A percentile compares a stretch with the other conserved stretches of the same genome.
These are phyloP conservation scores for Ariolimax columbianus DNA, from an alignment of 2,888 invertebrate genomes.

Conservation along the genomic window DNA sequence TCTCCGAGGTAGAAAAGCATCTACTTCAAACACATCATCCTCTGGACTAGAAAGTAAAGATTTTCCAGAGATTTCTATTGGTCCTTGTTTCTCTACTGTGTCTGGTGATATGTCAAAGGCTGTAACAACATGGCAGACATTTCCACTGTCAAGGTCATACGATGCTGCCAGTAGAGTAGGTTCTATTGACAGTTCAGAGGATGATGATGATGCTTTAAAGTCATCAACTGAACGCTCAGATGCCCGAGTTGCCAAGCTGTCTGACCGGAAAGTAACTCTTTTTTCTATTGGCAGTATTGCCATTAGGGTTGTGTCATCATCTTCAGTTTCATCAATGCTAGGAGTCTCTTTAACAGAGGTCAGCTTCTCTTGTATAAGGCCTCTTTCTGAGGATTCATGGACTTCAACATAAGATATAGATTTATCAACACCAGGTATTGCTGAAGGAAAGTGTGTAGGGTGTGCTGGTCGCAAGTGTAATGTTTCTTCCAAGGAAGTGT, in stretches of 20 bases:
- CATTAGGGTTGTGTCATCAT: slow-evolving; percentile 59
- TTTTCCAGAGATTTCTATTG: slow-evolving; percentile 81
- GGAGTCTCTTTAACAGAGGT: slow-evolving; percentile 71
- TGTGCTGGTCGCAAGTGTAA: slow-evolving; percentile 45
- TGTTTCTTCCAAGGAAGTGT: slow-evolving; percentile 63
- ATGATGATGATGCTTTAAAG: slow-evolving; percentile 79
- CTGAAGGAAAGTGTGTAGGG: slow-evolving; percentile 62
- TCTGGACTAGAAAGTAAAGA: slow-evolving; percentile 78
- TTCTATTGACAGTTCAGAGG: slow-evolving; percentile 91
- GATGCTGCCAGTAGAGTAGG: slow-evolving; percentile 93
- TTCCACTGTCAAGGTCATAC: slow-evolving; percentile 83
- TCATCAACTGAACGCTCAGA: slow-evolving; percentile 73
- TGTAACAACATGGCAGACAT: slow-evolving; percentile 78
- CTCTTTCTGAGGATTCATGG: slow-evolving; percentile 70
- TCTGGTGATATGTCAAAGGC: slow-evolving; percentile 77
- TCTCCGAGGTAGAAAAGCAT: slow-evolving; percentile 64
- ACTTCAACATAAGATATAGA: slow-evolving; percentile 66
- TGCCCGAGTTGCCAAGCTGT: slow-evolving; percentile 54
- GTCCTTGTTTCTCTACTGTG: slow-evolving; percentile 80
- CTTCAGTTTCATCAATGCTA: slow-evolving; percentile 60
- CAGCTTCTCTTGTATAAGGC: slow-evolving; percentile 71
- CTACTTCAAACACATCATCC: slow-evolving; percentile 79
- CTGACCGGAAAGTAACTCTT: slow-evolving; percentile 70
- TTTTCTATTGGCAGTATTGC: slow-evolving; percentile 61
- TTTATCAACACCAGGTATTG: slow-evolving; percentile 64